Evolutionary conservation across 2,113 vertebrate species (phyloP).

Genomic region (Malurus melanocephalus): DNA sequence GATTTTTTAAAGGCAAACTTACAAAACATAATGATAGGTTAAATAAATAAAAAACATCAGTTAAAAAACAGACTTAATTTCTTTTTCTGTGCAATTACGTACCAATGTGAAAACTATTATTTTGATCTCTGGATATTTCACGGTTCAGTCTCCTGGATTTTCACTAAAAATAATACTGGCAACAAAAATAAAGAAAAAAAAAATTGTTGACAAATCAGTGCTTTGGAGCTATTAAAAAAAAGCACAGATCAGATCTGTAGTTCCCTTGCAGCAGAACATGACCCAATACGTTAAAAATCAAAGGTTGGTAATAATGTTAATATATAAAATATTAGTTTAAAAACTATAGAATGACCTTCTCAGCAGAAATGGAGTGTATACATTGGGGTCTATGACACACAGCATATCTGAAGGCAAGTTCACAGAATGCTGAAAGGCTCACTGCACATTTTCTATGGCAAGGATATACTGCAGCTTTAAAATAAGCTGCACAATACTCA

Average conservation of each 20-base stretch:
- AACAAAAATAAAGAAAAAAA: constrained; percentile 61
- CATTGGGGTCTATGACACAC: constrained; percentile 43
- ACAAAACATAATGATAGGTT: constrained; percentile 69
- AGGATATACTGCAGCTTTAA: constrained; percentile 92
- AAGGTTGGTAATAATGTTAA: constrained; percentile 71
- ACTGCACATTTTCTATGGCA: constrained; percentile 85
- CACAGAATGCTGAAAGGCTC: constrained; percentile 78
- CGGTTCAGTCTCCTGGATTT: constrained; percentile 38
- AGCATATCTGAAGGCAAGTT: constrained; percentile 65
- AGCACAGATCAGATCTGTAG: constrained; percentile 48
- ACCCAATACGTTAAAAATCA: constrained; percentile 49
- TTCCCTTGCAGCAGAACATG: constrained; percentile 68
- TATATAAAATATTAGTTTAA: constrained; percentile 79
- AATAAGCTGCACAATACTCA: constrained; percentile 86
- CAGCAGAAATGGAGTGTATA: constrained; percentile 60
- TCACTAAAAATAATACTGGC: constrained; percentile 80
- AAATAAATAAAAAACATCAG: constrained; percentile 78
- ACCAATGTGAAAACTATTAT: constrained; percentile 71
- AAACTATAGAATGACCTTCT: constrained; percentile 75
- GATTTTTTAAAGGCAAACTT: constrained; percentile 54
- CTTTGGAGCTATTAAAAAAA: constrained; percentile 62
- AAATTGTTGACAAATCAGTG: constrained; percentile 61
- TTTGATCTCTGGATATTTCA: constrained; percentile 56
- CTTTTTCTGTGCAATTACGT: constrained; percentile 69
- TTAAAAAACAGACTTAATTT: constrained; percentile 72